These are phyloP conservation scores for Jacana jacana DNA, from an alignment of 2,113 vertebrate genomes.

Conservation along the genomic window DNA sequence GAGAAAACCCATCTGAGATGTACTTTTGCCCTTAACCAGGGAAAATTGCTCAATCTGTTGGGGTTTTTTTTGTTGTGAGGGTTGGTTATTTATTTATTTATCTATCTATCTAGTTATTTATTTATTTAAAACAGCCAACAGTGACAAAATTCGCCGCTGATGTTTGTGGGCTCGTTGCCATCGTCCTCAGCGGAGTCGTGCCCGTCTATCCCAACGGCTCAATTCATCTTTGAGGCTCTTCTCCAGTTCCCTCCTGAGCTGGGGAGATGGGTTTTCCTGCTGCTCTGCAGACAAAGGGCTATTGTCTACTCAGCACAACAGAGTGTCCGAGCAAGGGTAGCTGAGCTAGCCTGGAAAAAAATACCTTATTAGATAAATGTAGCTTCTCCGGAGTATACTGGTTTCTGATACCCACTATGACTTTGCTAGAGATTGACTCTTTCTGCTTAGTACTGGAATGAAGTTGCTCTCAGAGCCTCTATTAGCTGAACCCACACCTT, in stretches of 20 bases:
- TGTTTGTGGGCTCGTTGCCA: not conserved
- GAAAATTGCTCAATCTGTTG: not conserved
- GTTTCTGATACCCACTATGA: not conserved
- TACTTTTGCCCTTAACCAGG: not conserved
- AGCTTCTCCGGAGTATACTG: not conserved
- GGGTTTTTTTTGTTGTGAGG: too few species aligned
- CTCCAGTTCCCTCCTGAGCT: not conserved
- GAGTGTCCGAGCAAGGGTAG: not conserved
- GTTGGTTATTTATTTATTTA: too few species aligned
- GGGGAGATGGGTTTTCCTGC: not conserved
- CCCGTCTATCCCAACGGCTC: not conserved
- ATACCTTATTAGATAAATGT: rapidly evolving
- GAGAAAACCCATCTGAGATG: not conserved
- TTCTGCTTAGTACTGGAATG: not conserved
- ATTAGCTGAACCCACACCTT: not conserved
- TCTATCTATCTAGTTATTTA: too few species aligned
- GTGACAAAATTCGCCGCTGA: not conserved
- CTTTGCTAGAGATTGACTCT: not conserved
- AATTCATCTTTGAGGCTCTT: not conserved
- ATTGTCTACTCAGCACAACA: not conserved
- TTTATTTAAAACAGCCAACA: not conserved
- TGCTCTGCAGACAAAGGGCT: not conserved
- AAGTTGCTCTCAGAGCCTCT: not conserved
- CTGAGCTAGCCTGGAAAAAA: not conserved
- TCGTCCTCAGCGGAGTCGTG: not conserved